These are phyloP conservation scores for Pagrus major DNA, from an alignment of 2,113 vertebrate genomes.

Conservation along the genomic window DNA sequence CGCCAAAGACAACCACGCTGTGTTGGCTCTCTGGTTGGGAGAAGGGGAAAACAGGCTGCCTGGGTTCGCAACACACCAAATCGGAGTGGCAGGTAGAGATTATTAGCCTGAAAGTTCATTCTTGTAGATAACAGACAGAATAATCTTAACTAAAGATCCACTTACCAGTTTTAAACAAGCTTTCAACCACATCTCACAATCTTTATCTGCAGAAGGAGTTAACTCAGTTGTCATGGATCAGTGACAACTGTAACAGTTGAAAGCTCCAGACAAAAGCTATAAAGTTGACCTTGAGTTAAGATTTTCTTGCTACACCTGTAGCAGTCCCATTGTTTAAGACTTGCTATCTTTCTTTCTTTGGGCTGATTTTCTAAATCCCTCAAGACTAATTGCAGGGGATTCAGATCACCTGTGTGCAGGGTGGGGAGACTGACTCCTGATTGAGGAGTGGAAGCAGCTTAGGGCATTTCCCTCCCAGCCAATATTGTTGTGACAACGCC, in stretches of 20 bases:
- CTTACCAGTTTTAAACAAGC: too few species aligned
- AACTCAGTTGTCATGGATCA: background rate
- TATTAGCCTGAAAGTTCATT: background rate
- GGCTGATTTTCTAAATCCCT: too few species aligned
- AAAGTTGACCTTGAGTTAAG: background rate
- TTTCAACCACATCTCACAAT: background rate
- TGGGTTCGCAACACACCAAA: conserved; percentile 90
- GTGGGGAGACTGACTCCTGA: too few species aligned
- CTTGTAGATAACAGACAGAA: too few species aligned
- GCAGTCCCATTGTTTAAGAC: too few species aligned
- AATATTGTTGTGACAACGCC: too few species aligned
- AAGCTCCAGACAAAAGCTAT: background rate
- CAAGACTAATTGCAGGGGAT: too few species aligned
- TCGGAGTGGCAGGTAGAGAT: conserved; percentile 92
- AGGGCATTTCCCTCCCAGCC: too few species aligned
- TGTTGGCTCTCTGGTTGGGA: conserved; percentile 89
- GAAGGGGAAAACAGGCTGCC: conserved; percentile 89
- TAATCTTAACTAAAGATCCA: background rate
- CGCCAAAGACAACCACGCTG: conserved; percentile 79
- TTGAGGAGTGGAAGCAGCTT: too few species aligned
- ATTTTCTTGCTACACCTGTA: background rate
- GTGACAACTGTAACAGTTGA: background rate
- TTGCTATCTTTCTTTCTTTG: too few species aligned
- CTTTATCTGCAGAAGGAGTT: background rate
- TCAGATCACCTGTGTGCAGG: too few species aligned